These are phyloP conservation scores for Furcifer pardalis DNA, from an alignment of 2,797 vertebrate genomes.

Conservation along the genomic window DNA sequence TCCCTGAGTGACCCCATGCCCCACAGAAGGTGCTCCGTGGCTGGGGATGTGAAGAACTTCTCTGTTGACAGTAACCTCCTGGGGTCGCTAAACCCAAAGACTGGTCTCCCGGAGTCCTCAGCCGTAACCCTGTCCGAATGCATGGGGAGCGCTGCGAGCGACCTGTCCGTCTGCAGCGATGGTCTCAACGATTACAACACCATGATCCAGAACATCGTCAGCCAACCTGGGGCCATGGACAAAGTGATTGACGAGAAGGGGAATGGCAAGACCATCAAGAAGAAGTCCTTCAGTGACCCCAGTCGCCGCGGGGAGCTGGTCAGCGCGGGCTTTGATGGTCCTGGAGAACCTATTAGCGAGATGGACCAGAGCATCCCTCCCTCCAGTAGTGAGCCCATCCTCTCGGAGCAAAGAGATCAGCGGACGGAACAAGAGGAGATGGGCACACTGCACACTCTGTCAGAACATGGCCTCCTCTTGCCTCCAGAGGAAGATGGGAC, in stretches of 20 bases:
- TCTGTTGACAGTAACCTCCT: slow-evolving; percentile 93
- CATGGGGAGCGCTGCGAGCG: slow-evolving; percentile 88
- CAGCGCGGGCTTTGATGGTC: slow-evolving; percentile 74
- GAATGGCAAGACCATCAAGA: slow-evolving; percentile 91
- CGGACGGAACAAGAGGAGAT: slow-evolving; percentile 61
- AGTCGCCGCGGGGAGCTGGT: slow-evolving; percentile 88
- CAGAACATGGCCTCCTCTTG: slow-evolving; percentile 71
- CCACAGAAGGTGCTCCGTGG: slow-evolving; percentile 82
- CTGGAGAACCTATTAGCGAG: slow-evolving; percentile 86
- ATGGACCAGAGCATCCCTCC: slow-evolving; percentile 87
- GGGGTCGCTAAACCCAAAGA: slow-evolving; percentile 86
- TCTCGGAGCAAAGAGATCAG: slow-evolving; percentile 82
- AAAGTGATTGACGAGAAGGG: slow-evolving; percentile 87
- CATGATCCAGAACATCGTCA: slow-evolving; percentile 91
- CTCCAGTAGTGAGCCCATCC: slow-evolving; percentile 94
- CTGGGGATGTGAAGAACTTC: slow-evolving; percentile 83
- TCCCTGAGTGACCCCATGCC: slow-evolving; percentile 99
- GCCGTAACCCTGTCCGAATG: slow-evolving; percentile 76
- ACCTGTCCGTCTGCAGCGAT: slow-evolving; percentile 92
- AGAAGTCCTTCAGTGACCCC: slow-evolving; percentile 96
- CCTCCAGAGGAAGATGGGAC: slow-evolving; percentile 59
- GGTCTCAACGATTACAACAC: slow-evolving; percentile 87
- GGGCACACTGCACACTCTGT: slow-evolving; percentile 75
- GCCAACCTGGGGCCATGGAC: slow-evolving; percentile 90
- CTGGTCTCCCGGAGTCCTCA: slow-evolving; percentile 73